Conservation (phyloP, 2,797 vertebrate genomes). For the Alouatta caraya region DNA sequence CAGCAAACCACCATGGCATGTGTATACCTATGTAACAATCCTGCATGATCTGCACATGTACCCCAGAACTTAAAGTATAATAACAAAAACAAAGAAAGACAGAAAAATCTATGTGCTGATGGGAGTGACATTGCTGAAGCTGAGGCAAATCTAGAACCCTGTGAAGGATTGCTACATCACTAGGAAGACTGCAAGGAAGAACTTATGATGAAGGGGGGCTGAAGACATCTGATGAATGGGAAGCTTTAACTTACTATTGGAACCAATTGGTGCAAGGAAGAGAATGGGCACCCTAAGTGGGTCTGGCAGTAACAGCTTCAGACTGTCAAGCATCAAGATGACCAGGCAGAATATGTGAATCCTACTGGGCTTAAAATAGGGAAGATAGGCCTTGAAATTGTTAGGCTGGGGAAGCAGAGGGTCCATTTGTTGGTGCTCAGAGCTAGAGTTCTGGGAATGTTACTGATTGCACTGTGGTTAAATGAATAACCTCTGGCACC, state of each 20-base stretch:
- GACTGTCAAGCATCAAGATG: not conserved
- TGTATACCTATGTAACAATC: too few relatives aligned
- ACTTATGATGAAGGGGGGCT: not conserved
- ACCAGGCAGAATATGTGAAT: not conserved
- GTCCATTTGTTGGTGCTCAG: not conserved
- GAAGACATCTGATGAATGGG: not conserved
- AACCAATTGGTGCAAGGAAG: not conserved
- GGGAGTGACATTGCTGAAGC: not conserved
- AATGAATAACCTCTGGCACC: not conserved
- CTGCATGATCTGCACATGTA: too few relatives aligned
- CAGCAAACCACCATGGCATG: too few relatives aligned
- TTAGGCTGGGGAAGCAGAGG: not conserved
- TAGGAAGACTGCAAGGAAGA: not conserved
- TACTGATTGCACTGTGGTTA: not conserved
- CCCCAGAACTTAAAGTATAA: too few relatives aligned
- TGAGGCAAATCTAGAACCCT: not conserved
- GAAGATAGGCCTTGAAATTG: not conserved
- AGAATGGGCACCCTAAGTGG: not conserved
- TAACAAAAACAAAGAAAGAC: not conserved
- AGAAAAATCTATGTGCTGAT: not conserved
- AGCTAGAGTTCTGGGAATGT: not conserved
- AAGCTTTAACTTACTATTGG: not conserved
- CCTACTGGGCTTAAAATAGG: not conserved
- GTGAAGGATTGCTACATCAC: not conserved
- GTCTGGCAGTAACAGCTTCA: not conserved